Base-by-base conservation (phyloP, 2,888 invertebrate genomes). In the Chouioia cunea region DNA sequence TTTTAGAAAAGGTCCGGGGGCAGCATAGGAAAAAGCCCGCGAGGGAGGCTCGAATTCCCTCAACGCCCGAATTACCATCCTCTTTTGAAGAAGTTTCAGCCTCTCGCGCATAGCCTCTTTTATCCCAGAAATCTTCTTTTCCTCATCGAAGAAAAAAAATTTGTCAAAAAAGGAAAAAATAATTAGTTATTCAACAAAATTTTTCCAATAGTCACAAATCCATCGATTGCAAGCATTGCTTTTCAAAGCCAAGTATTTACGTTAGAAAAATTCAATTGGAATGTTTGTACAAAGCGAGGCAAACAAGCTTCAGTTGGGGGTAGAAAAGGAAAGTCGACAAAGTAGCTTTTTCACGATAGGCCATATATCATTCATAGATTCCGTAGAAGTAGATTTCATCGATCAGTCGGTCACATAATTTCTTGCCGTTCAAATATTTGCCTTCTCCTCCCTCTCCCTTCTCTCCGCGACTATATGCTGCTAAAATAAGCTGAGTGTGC, bases 31-130 rank as follows among this genome's bases (percentile, higher is more conserved):
- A 64, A 53, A 64, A 64, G 63, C 53, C 63, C 54, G 22, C 65
- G 20, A 65, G 65, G 48, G 50, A 57, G 48, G 1, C 43, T 50
- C 18, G 43, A 65, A 16, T 22, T 57, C 65, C 57, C 65, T 22
- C 12, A 23, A 65, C 54, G 48, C 65, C 65, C 65, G 65, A 56
- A 65, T 57, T 36, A 56, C 48, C 43, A 22, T 10, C 52, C 46
- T 54, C 64, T 54, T 64, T 54, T 64, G 46, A 54, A 47, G 64
- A 46, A 54, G 64, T 53, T 46, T n/a, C 14, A 27, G 18, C 16
- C 36, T 27, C 50, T 43, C 36, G 23, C 46, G 14, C 18, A n/a
- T 27, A 20, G 6, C 59, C n/a, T 47, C 47, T 59, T 48, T 59
- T 59, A 27, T 27, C 27, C 27, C 6, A 27, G 27, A 27, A 3